Base-by-base conservation (phyloP, 2,797 vertebrate species). In the Spea hammondii region DNA sequence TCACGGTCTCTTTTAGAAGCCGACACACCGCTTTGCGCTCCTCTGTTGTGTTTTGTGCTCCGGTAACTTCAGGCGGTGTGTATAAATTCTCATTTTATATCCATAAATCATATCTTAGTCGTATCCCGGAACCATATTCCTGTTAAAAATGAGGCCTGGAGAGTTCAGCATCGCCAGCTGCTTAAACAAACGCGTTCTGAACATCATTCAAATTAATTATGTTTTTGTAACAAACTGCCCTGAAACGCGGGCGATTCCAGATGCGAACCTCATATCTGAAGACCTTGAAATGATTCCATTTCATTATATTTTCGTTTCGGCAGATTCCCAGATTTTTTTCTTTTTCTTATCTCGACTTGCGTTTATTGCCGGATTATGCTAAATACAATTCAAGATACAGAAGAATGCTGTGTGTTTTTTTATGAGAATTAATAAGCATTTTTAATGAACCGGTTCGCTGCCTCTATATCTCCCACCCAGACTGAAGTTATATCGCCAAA, bases 161-260 rank as follows among this genome's bases (percentile, higher is more conserved):
- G 14, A 78, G 65, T 70, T 8, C 6, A 69, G n/a, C 65, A 67
- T 64, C 55, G 69, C n/a, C 48, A 50, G 14, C 44, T 13, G 4
- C 10, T 68, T 3, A 68, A 68, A 5, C 5, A 13, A 49, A 4
- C 44, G 11, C 44, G 44, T 44, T 46, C 65, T 8, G 71, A 50
- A 49, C 54, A 8, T 12, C n/a, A 69, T 13, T 51, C 12, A 65
- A 32, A 77, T 70, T 69, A 69, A 77, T 49, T 72, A 51, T 57
- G 7, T 51, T 72, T 32, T 72, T 78, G 17, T 72, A 66, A 49
- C 71, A 2, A 5, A 7, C 11, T 5, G 54, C 13, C 46, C 46
- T 49, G 50, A 8, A 66, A 59, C 66, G 50, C 62, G 55, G 70
- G 55, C 50, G 66, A 48, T 49, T 44, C 51, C 47, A 17, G 48